Percentiles rank a stretch among this genome's conserved stretches.
Conservation (phyloP, 2,797 vertebrate genomes). For the Onychomys arenicola region DNA sequence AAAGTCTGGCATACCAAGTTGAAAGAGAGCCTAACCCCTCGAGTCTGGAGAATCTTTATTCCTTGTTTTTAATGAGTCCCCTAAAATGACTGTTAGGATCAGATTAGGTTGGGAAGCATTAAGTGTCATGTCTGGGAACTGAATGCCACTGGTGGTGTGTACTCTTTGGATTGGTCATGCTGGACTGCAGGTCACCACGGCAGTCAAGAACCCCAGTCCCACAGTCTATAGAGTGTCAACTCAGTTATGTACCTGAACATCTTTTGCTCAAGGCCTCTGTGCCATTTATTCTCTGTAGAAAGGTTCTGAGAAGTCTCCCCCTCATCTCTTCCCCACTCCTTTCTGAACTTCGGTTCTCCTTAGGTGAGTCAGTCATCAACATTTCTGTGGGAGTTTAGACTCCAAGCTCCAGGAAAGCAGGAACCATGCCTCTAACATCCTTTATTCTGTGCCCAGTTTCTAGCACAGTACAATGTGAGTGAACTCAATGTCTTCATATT, state of each 20-base stretch:
- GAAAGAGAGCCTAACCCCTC: no score
- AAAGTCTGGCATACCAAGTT: no score
- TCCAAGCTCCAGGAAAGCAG: neutral
- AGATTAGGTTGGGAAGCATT: constrained; percentile 12
- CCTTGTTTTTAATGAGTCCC: constrained; percentile 9
- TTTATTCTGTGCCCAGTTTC: neutral
- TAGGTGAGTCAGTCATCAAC: neutral
- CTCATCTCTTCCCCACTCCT: neutral
- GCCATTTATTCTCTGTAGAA: neutral
- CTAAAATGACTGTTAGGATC: neutral
- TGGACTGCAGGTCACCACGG: neutral
- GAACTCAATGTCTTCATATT: neutral
- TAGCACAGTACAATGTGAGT: neutral
- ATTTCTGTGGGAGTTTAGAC: constrained; percentile 20
- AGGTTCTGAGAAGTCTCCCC: neutral
- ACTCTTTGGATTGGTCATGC: neutral
- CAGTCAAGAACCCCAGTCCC: neutral
- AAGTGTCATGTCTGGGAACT: neutral
- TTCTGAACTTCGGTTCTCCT: neutral
- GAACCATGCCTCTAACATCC: neutral
- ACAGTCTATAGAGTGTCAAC: neutral
- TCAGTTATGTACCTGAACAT: fast-evolving
- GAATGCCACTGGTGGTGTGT: neutral
- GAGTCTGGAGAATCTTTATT: neutral
- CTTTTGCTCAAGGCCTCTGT: neutral